Base-by-base conservation (phyloP, 2,888 invertebrate genomes). In the Selenia dentaria region DNA sequence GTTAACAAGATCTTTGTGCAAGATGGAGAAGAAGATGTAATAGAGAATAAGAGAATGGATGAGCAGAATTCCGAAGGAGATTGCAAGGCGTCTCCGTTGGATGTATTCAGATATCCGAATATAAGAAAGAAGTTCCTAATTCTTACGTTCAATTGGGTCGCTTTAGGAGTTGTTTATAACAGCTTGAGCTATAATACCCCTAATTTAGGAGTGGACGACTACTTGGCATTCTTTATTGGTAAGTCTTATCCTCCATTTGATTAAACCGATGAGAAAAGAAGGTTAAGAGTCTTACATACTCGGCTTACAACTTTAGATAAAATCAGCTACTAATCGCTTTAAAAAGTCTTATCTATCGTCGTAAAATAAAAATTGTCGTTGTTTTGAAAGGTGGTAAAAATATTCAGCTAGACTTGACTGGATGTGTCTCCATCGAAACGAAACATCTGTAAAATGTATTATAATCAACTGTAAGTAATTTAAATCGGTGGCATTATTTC, bases 141-240 rank as follows among this genome's bases (percentile, higher is more conserved):
- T 36, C 77, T 94, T 13, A 93, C 93, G 0, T 93, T 93, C 57
- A 92, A 93, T 61, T 94, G 94, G 94, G 91, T 94, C 3, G 92
- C 93, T 24, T 83, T 94, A 41, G 94, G 94, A n/a, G 92, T 94
- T 0, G 94, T 94, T 1, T 94, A 94, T 71, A 94, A 94, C 62
- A 93, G 93, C 41, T 79, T 94, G 34, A 93, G 93, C 59, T 93
- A 93, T 62, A 94, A 94, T 68, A 91, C 93, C 9, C 91, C 93
- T 16, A 94, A 94, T 76, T 84, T 94, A 36, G 94, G 94, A 5
- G 93, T 94, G 26, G 92, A 93, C 58, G 94, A 94, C 72, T 93
- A 93, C 64, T 86, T 94, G 62, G 93, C 93, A 10, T 94, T 94
- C 70, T 93, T 93, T 60, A 93, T 94, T 48, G 92, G 93, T 93